Evolutionary conservation across 2,113 vertebrate species (phyloP), one percentile per base, ranked within the genome.

Genomic region (Hydrolagus affinis): DNA sequence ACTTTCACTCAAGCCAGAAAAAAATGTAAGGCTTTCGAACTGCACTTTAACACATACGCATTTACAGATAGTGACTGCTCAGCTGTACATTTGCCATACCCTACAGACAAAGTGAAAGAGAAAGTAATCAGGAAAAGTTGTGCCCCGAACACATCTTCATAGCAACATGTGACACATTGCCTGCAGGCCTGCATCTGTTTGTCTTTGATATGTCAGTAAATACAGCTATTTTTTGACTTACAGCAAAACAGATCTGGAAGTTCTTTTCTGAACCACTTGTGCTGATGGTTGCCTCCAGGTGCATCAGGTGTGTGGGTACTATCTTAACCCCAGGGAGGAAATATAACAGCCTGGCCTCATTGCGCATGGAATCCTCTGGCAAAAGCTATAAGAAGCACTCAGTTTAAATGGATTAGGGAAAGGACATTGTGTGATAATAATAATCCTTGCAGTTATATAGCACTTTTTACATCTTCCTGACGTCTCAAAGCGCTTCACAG

Each of bases 191-290:
- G 15, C 78, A 83, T 83, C 28, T 32, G 60, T 66, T 83, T 6
- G 28, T 83, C 78, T 66, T 66, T 83, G 2, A 66, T 68, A 32
- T 66, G 66, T 83, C 78, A 68, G 25, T 66, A 83, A 30, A 32
- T 83, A 25, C 59, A 78, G 23, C n/a, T 19, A 15, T 19, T 60
- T 78, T 25, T 78, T 78, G 23, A 60, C 23, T 59, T 25, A 4
- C 15, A 1, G 76, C n/a, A 78, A 78, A 78, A 14, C 59, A n/a
- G 60, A 77, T 59, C 23, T 11, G 60, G 75, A 11, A 15, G 10
- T 14, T 78, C 56, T n/a, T n/a, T 15, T 78, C n/a, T 25, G 57
- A 62, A 78, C 32, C 76, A 25, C 7, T 83, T 32, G 17, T 17
- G 21, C 77, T 68, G 3, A 30, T 30, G 60, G 19, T 68, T 83